phyloP scores from a whole-genome alignment of 2,113 vertebrate genomes.

The Alexandromys fortis region DNA sequence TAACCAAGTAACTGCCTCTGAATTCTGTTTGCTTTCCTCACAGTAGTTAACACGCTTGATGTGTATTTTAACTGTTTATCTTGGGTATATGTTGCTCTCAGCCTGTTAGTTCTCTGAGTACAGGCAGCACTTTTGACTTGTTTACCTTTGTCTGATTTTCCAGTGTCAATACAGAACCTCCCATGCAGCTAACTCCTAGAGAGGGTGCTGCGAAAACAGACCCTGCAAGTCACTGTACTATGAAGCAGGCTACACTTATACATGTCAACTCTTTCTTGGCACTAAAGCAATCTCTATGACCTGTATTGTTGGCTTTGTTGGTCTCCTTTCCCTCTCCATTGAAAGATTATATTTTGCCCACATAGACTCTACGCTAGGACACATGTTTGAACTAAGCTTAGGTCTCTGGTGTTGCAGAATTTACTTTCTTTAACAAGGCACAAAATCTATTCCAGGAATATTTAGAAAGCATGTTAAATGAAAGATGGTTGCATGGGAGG shows the following conservation, averaged over 20 bases:
- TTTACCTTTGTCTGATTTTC: too few relatives aligned
- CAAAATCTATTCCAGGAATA: background rate
- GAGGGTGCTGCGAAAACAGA: too few relatives aligned
- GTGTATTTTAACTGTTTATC: background rate
- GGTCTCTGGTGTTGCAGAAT: background rate
- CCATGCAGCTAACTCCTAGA: background rate
- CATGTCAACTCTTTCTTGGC: background rate
- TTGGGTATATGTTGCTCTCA: background rate
- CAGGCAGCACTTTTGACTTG: background rate
- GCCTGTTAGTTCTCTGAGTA: background rate
- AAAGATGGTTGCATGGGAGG: background rate
- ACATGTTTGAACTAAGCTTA: background rate
- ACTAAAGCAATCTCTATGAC: background rate
- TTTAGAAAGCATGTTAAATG: background rate
- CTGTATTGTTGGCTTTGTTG: background rate
- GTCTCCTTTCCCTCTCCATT: background rate
- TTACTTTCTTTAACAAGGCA: background rate
- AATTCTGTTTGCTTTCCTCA: background rate
- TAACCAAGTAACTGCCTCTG: background rate
- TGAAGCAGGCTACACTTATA: fast-evolving
- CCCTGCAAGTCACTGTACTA: fast-evolving
- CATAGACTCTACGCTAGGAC: background rate
- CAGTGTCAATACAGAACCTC: background rate
- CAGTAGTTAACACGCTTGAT: background rate
- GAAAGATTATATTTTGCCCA: background rate